These are phyloP conservation scores for Philaenus spumarius DNA, from an alignment of 1,140 invertebrate species.

Conservation along the genomic window DNA sequence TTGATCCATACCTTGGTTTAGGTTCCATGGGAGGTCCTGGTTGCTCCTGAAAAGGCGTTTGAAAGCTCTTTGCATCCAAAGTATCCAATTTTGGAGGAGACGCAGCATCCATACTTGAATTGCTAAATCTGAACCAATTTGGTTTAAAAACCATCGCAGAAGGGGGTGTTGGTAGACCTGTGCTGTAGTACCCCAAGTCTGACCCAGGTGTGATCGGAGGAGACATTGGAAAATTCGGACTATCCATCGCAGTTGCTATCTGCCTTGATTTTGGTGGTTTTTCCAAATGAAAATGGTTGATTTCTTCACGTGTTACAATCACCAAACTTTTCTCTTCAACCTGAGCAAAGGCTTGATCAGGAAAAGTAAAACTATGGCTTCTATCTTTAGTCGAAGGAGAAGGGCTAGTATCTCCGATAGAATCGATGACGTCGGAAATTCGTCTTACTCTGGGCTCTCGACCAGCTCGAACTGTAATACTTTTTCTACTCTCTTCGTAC, in stretches of 20 bases:
- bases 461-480: not conserved
- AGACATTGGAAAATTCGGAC: constrained; percentile 7
- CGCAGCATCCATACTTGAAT: constrained; percentile 7
- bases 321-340: constrained; percentile 2
- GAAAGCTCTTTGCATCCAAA: constrained; percentile 14
- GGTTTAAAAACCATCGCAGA: constrained; percentile 9
- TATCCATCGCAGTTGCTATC: constrained; percentile 5
- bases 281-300: not conserved
- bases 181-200: constrained; percentile 23
- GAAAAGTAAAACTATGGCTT: not conserved
- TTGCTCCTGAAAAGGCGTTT: not conserved
- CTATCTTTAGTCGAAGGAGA: not conserved
- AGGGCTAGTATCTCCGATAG: constrained; percentile 22
- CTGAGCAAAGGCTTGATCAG: not conserved
- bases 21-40: constrained; percentile 1
- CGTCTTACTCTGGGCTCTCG: constrained; percentile 21
- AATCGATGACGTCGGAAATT: constrained; percentile 31
- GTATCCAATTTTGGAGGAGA: constrained; percentile 12
- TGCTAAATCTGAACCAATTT: constrained; percentile 18
- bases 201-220: constrained; percentile 22
- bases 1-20: constrained; percentile 15
- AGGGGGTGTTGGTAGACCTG: constrained; percentile 17
- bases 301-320: constrained; percentile 4
- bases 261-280: not conserved
- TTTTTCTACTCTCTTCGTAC: constrained; percentile 10